Evolutionary conservation across 2,797 vertebrate species (phyloP), one percentile per base, ranked within the genome.

Genomic region (Pseudochaenichthys georgianus): DNA sequence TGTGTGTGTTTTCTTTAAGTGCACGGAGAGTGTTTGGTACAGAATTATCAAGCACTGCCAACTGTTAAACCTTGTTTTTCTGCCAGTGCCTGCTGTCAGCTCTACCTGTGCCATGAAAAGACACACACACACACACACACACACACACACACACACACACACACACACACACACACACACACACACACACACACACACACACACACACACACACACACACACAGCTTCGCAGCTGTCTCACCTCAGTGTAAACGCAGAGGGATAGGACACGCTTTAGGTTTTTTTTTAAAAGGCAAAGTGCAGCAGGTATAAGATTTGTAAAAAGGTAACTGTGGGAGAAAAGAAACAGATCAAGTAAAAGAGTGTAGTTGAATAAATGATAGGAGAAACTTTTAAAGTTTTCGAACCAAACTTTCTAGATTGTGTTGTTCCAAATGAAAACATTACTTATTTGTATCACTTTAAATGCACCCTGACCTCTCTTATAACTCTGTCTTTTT

Each of bases 51-150:
- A 75, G 77, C 63, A 43, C 17, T 78, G 87, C 89, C 88, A 92
- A 92, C 83, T 87, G 81, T 88, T 88, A 82, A 87, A 87, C 75
- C 85, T 84, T 84, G 82, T 87, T 85, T 89, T 82, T 77, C 77
- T 82, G 84, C 84, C 86, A 82, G 75, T 58, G 58, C 87, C 87
- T 86, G 89, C 89, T 90, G 89, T 87, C 81, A 78, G 66, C 75
- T 76, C 77, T 87, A 91, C 88, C 90, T 92, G 90, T 67, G 83
- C 83, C 79, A 80, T 72, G 59, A 78, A 81, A 69, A 80, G 65
- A 82, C 82, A 82, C 77, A 28, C 28, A 28, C 1, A 28, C 73
- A 64, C 57, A 15, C 64, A 61, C 71, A 72, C 74, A 73, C 72
- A 76, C 28, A 28, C 28, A 4, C 3, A 28, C 23, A 28, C 3